A percentile compares a stretch with the other conserved stretches of the same genome.
phyloP scores from a whole-genome alignment of 30 jellyfish, hydroid and myxozoan species.

The Sanderia malayensis region DNA sequence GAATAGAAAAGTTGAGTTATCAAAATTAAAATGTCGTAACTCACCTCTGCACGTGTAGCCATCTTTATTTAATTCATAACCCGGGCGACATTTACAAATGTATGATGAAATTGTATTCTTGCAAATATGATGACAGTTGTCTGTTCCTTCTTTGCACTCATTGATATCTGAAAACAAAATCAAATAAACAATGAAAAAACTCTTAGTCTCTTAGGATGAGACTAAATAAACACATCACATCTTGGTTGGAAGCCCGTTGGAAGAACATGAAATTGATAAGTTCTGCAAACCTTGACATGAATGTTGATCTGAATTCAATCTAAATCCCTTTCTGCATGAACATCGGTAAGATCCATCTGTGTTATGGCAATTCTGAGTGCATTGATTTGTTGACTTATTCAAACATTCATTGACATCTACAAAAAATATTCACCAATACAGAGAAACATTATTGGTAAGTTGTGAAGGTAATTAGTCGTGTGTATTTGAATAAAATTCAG shows the following conservation, averaged over 20 bases:
- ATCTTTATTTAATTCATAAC: conserved; percentile 5
- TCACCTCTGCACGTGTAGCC: conserved; percentile 3
- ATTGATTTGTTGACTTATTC: conserved; percentile 4
- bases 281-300: conserved; percentile 9
- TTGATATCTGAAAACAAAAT: conserved; percentile 3
- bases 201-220: no score
- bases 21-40: background rate
- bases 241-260: no score
- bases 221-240: background rate
- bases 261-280: no score
- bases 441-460: no score
- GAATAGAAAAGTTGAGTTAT: background rate
- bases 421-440: no score
- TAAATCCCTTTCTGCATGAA: conserved; percentile 27
- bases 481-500: no score
- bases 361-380: conserved; percentile 39
- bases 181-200: background rate
- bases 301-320: conserved; percentile 2
- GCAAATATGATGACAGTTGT: conserved; percentile 20
- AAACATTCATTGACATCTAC: conserved; percentile 27
- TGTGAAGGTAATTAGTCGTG: no score
- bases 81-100: conserved; percentile 37
- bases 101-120: conserved; percentile 24
- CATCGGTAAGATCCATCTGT: conserved; percentile 33
- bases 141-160: conserved; percentile 18